phyloP scores from a whole-genome alignment of 2,113 vertebrate genomes.

The Oncorhynchus masou region DNA sequence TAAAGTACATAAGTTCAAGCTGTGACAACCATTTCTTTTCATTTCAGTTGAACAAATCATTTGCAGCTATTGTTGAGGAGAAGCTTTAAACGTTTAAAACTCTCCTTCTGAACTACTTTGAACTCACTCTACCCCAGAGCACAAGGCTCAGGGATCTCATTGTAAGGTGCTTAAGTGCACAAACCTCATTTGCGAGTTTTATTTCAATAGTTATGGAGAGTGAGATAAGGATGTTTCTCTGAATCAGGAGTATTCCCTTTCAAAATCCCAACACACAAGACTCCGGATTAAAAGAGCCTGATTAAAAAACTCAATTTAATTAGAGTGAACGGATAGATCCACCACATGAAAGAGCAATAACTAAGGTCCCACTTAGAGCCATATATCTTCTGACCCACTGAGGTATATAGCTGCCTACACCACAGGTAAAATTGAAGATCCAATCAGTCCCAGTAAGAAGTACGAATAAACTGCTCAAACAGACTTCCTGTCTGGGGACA shows the following conservation, averaged over 20 bases:
- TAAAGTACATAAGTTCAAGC: constrained; percentile 5
- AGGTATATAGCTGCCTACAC: constrained; percentile 59
- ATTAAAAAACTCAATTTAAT: constrained; percentile 83
- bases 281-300: constrained; percentile 78
- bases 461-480: constrained; percentile 64
- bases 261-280: constrained; percentile 78
- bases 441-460: constrained; percentile 65
- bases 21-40: constrained; percentile 15
- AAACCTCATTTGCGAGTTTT: constrained; percentile 74
- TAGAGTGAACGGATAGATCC: constrained; percentile 77
- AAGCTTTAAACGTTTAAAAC: constrained; percentile 45
- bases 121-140: constrained; percentile 45
- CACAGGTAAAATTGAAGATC: constrained; percentile 78
- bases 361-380: constrained; percentile 75
- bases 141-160: constrained; percentile 55
- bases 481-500: constrained; percentile 59
- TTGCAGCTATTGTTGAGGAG: constrained; percentile 18
- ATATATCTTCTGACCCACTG: constrained; percentile 68
- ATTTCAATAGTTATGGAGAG: constrained; percentile 67
- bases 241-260: constrained; percentile 77
- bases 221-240: constrained; percentile 74
- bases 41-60: constrained; percentile 40
- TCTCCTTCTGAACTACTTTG: constrained; percentile 33
- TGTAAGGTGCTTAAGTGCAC: constrained; percentile 65
- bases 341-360: constrained; percentile 78